phyloP scores from a whole-genome alignment of 2,797 vertebrate species.

The Nasua narica region DNA sequence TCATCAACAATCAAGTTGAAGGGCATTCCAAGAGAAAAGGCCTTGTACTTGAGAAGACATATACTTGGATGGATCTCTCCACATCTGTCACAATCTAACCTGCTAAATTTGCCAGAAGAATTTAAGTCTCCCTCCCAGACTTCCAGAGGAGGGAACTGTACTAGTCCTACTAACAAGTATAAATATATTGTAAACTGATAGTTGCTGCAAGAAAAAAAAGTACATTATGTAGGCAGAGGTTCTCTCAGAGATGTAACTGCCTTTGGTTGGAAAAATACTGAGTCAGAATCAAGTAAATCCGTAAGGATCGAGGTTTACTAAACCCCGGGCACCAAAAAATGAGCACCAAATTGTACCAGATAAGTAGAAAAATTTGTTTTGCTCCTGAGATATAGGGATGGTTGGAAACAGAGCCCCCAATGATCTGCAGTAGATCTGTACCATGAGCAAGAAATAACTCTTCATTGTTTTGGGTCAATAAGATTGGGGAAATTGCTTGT shows the following conservation, averaged over 20 bases:
- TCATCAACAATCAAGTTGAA: not conserved
- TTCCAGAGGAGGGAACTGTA: not conserved
- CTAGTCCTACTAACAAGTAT: not conserved
- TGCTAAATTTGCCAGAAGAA: not conserved
- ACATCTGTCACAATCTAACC: not conserved
- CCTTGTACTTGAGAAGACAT: not conserved
- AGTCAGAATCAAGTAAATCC: not conserved
- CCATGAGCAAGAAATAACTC: not conserved
- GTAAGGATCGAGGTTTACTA: not conserved
- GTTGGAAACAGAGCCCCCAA: not conserved
- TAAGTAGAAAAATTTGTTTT: not conserved
- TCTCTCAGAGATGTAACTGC: not conserved
- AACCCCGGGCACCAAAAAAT: not conserved
- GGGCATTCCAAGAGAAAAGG: not conserved
- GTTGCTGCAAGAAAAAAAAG: not conserved
- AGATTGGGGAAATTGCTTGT: not conserved
- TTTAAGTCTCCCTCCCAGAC: not conserved
- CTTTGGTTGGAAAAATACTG: not conserved
- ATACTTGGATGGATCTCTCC: not conserved
- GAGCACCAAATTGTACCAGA: not conserved
- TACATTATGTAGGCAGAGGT: not conserved
- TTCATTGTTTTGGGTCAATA: not conserved
- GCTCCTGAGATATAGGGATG: not conserved
- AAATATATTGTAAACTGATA: not conserved
- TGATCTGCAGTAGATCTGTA: not conserved